Evolutionary conservation across 2,797 vertebrate species (phyloP).

Genomic region (Monodelphis domestica): DNA sequence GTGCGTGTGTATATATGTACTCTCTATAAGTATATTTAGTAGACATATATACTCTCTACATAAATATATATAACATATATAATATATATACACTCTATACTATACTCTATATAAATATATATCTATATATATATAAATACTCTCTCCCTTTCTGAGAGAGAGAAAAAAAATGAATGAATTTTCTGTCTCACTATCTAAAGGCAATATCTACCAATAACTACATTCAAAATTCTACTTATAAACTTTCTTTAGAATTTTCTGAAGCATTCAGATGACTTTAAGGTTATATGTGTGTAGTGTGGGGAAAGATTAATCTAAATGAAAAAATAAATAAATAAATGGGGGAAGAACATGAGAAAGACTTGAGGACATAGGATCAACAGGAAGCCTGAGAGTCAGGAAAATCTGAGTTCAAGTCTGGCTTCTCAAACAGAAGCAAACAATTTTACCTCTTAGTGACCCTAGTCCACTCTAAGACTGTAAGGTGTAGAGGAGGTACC

Average conservation of each 20-base stretch:
- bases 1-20: neutral
- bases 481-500: neutral
- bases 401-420: neutral
- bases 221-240: neutral
- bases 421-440: neutral
- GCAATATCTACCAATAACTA: neutral
- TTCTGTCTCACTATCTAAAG: neutral
- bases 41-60: too few relatives aligned
- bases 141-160: too few relatives aligned
- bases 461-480: too few relatives aligned
- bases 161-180: too few relatives aligned
- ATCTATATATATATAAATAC: too few relatives aligned
- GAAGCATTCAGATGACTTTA: constrained; percentile 15
- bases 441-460: neutral
- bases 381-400: neutral
- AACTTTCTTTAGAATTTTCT: constrained; percentile 12
- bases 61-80: too few relatives aligned
- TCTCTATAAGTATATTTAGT: too few relatives aligned
- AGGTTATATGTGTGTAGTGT: constrained; percentile 1
- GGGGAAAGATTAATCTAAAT: constrained; percentile 27
- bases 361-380: neutral
- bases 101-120: too few relatives aligned
- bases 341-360: neutral
- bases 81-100: too few relatives aligned
- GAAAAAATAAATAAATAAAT: too few relatives aligned